phyloP scores from a whole-genome alignment of 2,113 vertebrate genomes.

The Catharus fuscescens region DNA sequence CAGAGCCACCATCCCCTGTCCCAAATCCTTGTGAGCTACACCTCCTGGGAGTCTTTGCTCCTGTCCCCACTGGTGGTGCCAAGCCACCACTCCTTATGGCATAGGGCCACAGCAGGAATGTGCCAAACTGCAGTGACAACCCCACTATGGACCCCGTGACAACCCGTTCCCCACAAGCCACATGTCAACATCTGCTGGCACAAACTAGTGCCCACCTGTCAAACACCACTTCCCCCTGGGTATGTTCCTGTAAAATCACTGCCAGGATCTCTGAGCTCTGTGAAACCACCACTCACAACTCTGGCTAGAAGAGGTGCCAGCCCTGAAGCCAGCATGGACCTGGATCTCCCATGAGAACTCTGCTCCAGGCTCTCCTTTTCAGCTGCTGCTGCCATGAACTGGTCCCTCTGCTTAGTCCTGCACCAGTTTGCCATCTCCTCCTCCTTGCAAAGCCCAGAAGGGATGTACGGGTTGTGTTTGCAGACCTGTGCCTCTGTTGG shows the following conservation, averaged over 20 bases:
- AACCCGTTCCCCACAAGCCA: background rate
- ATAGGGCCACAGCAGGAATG: rapidly evolving
- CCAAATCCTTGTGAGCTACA: rapidly evolving
- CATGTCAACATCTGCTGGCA: rapidly evolving
- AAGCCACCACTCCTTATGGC: rapidly evolving
- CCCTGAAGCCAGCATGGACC: background rate
- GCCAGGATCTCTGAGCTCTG: background rate
- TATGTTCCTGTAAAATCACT: background rate
- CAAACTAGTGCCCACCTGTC: too few relatives aligned
- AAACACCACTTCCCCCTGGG: rapidly evolving
- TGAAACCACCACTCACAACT: background rate
- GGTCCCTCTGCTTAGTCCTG: background rate
- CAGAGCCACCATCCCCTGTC: background rate
- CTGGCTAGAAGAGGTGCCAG: background rate
- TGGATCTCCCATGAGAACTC: rapidly evolving
- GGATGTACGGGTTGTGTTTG: background rate
- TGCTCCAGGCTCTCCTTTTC: background rate
- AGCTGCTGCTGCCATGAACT: background rate
- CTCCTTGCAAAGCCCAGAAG: background rate
- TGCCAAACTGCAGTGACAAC: background rate
- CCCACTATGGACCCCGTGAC: background rate
- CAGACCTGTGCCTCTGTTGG: background rate
- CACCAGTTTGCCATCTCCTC: background rate
- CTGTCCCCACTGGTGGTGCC: background rate
- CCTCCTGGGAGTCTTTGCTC: background rate